phyloP scores from a whole-genome alignment of 2,797 vertebrate species.

The Amblyopsis hoosieri region DNA sequence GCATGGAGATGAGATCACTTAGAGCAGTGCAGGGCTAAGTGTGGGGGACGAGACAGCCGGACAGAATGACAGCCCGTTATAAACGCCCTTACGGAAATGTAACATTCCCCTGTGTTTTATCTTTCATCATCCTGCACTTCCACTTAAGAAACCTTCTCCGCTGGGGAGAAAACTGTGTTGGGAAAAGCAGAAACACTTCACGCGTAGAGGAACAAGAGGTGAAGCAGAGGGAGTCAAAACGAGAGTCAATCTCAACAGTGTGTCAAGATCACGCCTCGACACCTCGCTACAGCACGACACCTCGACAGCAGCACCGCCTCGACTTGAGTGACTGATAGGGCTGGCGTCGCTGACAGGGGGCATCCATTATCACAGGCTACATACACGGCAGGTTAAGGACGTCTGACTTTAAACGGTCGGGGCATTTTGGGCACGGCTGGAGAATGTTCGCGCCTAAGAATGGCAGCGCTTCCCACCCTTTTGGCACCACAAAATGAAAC shows the following conservation, averaged over 20 bases:
- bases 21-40: neutral
- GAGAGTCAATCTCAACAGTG: slow-evolving; percentile 38
- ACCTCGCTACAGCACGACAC: no score
- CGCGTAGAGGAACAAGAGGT: slow-evolving; percentile 1
- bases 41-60: no score
- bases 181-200: neutral
- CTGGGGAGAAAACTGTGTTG: neutral
- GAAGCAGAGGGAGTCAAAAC: slow-evolving; percentile 37
- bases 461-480: neutral
- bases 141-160: slow-evolving; percentile 3
- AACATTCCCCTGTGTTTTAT: slow-evolving; percentile 1
- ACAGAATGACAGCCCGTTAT: slow-evolving; percentile 17
- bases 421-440: slow-evolving; percentile 21
- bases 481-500: neutral
- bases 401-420: slow-evolving; percentile 15
- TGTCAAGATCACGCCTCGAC: slow-evolving; percentile 33
- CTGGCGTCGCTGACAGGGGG: slow-evolving; percentile 51
- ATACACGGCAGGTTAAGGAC: slow-evolving; percentile 33
- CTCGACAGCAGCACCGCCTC: slow-evolving; percentile 15
- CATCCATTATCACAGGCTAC: slow-evolving; percentile 62
- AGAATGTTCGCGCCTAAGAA: neutral
- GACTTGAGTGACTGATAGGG: slow-evolving; percentile 51
- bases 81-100: slow-evolving; percentile 9
- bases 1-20: slow-evolving; percentile 65
- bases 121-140: neutral